Percentiles rank a stretch among this genome's conserved stretches.
Conservation (phyloP, 2,113 vertebrate species). For the Callipepla squamata region DNA sequence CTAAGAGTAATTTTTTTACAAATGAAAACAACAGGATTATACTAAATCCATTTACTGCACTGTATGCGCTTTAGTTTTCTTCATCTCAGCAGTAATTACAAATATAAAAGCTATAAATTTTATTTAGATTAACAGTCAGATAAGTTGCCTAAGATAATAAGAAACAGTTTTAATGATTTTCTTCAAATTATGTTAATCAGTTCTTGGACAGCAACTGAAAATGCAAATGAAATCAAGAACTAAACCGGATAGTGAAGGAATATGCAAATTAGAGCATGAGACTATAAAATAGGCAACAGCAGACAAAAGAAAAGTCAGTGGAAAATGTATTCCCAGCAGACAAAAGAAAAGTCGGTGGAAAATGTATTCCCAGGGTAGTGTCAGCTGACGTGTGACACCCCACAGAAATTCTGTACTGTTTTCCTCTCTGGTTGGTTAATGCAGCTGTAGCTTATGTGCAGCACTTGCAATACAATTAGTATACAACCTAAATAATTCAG, state of each 20-base stretch:
- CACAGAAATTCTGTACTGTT: not conserved
- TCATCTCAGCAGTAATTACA: not conserved
- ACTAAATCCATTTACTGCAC: conserved; percentile 1
- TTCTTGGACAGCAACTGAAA: not conserved
- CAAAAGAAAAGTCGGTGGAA: not conserved
- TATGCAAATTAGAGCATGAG: not conserved
- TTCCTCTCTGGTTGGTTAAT: not conserved
- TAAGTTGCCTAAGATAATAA: not conserved
- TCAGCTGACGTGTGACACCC: not conserved
- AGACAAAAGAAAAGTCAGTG: not conserved
- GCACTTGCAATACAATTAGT: not conserved
- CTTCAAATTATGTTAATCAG: not conserved
- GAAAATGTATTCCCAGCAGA: not conserved
- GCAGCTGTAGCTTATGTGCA: not conserved
- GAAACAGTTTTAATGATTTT: not conserved
- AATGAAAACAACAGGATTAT: not conserved
- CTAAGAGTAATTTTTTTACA: not conserved
- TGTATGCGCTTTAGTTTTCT: conserved; percentile 24
- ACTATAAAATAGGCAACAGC: not conserved
- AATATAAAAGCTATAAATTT: not conserved
- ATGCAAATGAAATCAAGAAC: not conserved
- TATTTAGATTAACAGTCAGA: not conserved
- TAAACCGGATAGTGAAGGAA: not conserved
- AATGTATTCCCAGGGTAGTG: not conserved
- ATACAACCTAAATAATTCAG: not conserved